Evolutionary conservation across 2,113 vertebrate species (phyloP).

Genomic region (Lipophrys pholis): DNA sequence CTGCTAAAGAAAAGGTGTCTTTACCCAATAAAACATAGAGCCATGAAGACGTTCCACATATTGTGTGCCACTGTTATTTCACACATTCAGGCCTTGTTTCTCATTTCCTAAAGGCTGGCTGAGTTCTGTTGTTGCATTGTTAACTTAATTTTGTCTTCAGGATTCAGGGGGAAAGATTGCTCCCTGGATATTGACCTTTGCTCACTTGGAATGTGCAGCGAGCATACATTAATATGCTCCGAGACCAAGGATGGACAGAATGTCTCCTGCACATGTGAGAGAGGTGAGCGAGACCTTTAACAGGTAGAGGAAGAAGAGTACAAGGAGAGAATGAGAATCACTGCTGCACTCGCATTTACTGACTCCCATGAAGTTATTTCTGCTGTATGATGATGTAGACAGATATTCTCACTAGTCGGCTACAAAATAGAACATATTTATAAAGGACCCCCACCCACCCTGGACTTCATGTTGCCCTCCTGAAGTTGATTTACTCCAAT

Average conservation of each 20-base stretch:
- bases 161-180: constrained; percentile 77
- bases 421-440: too few relatives aligned
- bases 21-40: constrained; percentile 74
- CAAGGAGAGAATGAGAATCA: background rate
- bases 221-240: constrained; percentile 67
- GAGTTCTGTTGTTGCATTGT: constrained; percentile 5
- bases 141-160: constrained; percentile 39
- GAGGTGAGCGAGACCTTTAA: constrained; percentile 60
- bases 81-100: constrained; percentile 23
- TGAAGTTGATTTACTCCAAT: too few relatives aligned
- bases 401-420: too few relatives aligned
- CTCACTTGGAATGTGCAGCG: constrained; percentile 72
- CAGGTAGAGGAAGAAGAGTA: background rate
- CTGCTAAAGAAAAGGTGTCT: constrained; percentile 72
- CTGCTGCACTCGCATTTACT: background rate
- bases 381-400: too few relatives aligned
- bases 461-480: too few relatives aligned
- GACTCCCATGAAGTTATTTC: constrained; percentile 15
- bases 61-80: constrained; percentile 27
- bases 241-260: constrained; percentile 73
- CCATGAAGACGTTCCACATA: constrained; percentile 51
- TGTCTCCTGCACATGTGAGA: constrained; percentile 72
- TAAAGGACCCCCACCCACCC: too few relatives aligned
- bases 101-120: constrained; percentile 26
- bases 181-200: constrained; percentile 76